A percentile compares a stretch with the other conserved stretches of the same genome.
These are phyloP conservation scores for Dunckerocampus dactyliophorus DNA, from an alignment of 2,113 vertebrate genomes.

Conservation along the genomic window DNA sequence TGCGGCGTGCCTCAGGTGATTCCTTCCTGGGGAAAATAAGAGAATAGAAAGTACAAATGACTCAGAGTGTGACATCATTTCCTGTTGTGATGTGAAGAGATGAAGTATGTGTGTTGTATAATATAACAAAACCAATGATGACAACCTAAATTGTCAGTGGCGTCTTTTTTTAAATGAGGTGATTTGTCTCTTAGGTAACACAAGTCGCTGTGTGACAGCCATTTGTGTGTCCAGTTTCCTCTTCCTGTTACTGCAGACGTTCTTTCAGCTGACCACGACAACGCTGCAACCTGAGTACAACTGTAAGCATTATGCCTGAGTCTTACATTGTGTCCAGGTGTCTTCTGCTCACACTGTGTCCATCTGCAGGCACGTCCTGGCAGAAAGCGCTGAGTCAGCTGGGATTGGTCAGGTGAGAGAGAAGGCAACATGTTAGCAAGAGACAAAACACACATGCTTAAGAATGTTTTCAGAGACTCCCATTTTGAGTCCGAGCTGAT, in stretches of 20 bases:
- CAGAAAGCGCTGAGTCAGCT: slow-evolving; percentile 47
- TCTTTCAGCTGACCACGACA: slow-evolving; percentile 80
- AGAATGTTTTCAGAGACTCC: too few species aligned
- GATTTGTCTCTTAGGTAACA: slow-evolving; percentile 76
- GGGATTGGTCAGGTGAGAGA: slow-evolving; percentile 49
- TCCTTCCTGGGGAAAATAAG: slow-evolving; percentile 61
- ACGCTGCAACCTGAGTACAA: slow-evolving; percentile 78
- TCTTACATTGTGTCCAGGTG: not conserved
- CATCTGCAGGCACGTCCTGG: slow-evolving; percentile 47
- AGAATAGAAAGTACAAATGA: slow-evolving; percentile 34
- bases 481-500: too few species aligned
- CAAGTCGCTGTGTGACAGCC: slow-evolving; percentile 81
- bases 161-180: not conserved
- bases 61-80: slow-evolving; percentile 5
- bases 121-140: not conserved
- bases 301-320: slow-evolving; percentile 75
- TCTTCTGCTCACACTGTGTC: not conserved
- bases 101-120: too few species aligned
- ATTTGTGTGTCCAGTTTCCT: slow-evolving; percentile 85
- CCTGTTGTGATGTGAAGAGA: not conserved
- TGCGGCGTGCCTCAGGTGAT: slow-evolving; percentile 1
- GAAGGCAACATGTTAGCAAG: not conserved
- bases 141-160: not conserved
- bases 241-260: slow-evolving; percentile 86
- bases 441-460: not conserved